Evolutionary conservation across 2,113 vertebrate species (phyloP).

Genomic region (Seriola aureovittata): DNA sequence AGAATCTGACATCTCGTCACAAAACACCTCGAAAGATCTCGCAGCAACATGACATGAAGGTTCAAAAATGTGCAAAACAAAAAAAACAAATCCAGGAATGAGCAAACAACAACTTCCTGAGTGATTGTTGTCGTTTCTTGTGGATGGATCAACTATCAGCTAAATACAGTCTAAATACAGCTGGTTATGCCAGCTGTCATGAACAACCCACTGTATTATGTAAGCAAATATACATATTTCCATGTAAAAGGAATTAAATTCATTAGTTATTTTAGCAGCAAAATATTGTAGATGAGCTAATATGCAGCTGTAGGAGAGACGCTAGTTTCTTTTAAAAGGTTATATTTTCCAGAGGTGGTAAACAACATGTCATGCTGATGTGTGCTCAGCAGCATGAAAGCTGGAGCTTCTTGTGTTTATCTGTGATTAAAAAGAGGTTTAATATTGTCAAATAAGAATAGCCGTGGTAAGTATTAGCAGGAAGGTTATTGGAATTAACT

Average conservation of each 20-base stretch:
- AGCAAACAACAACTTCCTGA: background rate
- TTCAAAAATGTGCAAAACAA: background rate
- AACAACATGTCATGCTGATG: background rate
- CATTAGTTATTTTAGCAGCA: background rate
- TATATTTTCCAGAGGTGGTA: background rate
- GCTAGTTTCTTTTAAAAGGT: no score
- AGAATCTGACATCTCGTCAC: constrained; percentile 10
- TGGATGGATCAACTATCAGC: background rate
- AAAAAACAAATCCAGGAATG: background rate
- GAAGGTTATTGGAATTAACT: background rate
- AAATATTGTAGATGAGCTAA: background rate
- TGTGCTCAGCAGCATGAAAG: background rate
- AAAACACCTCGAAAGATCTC: background rate
- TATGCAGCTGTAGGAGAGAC: background rate
- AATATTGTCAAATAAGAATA: background rate
- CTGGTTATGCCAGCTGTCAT: background rate
- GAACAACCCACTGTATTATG: background rate
- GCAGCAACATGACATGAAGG: background rate
- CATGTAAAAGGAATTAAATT: no score
- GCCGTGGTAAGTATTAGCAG: background rate
- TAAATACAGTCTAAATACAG: background rate
- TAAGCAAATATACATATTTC: background rate
- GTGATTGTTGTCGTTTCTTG: no score
- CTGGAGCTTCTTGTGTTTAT: background rate
- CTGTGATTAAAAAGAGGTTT: background rate